These are phyloP conservation scores for Onychostoma macrolepis DNA, from an alignment of 2,113 vertebrate genomes.

Conservation along the genomic window DNA sequence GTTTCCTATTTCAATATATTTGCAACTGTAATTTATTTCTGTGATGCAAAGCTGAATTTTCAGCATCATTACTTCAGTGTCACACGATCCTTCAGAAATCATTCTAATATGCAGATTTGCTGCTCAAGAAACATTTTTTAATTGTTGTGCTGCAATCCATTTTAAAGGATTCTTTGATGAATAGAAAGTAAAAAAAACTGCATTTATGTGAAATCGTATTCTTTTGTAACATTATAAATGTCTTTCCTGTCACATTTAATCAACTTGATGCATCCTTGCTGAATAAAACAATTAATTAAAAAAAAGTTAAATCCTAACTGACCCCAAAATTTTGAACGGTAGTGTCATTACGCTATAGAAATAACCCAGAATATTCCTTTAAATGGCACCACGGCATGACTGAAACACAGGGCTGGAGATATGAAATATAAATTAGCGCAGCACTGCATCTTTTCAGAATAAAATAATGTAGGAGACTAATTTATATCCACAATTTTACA, in stretches of 20 bases:
- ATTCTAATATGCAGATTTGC: background rate
- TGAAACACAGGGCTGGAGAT: background rate
- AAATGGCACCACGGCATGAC: background rate
- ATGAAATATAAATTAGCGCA: background rate
- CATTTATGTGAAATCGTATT: background rate
- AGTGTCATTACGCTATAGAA: background rate
- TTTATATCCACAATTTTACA: background rate
- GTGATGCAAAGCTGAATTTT: background rate
- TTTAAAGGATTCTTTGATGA: background rate
- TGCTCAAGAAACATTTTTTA: background rate
- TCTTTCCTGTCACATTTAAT: background rate
- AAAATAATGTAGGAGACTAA: background rate
- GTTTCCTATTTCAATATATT: background rate
- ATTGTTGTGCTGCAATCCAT: background rate
- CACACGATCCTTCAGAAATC: background rate
- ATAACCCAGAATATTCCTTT: conserved; percentile 15
- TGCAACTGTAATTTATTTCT: background rate
- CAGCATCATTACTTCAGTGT: background rate
- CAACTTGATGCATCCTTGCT: background rate
- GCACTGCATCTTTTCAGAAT: background rate
- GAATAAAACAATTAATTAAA: background rate
- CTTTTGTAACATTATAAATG: background rate
- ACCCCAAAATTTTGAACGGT: background rate
- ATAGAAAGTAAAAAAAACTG: no score
- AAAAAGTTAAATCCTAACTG: background rate